A percentile compares a stretch with the other conserved stretches of the same genome.
Conservation (phyloP, 2,797 vertebrate genomes). For the Danio aesculapii region DNA sequence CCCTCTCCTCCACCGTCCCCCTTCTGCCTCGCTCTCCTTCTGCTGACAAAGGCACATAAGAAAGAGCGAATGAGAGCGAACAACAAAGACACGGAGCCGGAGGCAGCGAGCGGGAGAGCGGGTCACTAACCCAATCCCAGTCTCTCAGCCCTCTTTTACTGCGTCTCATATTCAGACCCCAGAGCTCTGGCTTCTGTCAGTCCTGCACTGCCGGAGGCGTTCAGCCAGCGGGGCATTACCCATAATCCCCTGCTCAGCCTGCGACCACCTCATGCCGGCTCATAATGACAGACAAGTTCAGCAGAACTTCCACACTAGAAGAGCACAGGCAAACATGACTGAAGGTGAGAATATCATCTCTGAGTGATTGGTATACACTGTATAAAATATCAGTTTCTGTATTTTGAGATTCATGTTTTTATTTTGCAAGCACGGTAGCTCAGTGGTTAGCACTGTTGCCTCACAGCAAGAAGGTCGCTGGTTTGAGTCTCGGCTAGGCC, state of each 20-base stretch:
- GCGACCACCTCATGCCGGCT: neutral
- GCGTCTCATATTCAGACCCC: neutral
- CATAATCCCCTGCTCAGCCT: conserved; percentile 22
- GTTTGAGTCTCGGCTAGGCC: no score
- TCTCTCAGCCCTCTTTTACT: conserved; percentile 15
- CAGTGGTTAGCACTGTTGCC: no score
- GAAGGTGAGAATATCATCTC: neutral
- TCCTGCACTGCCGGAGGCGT: conserved; percentile 12
- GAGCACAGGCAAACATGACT: neutral
- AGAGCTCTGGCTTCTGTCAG: conserved; percentile 37
- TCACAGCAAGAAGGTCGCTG: no score
- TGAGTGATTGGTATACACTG: no score
- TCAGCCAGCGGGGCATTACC: conserved; percentile 9
- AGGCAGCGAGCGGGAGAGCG: neutral
- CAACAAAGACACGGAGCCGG: conserved; percentile 20
- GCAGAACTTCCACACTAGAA: neutral
- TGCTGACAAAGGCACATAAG: conserved; percentile 77
- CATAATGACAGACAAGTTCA: conserved; percentile 12
- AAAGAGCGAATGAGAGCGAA: neutral
- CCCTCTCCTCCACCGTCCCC: conserved; percentile 34
- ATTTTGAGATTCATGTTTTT: no score
- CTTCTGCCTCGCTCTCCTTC: neutral
- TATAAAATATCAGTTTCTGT: no score
- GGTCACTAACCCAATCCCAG: neutral
- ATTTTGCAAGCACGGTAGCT: no score